Base-by-base conservation (phyloP, 1,140 invertebrate genomes). In the Lerema accius region DNA sequence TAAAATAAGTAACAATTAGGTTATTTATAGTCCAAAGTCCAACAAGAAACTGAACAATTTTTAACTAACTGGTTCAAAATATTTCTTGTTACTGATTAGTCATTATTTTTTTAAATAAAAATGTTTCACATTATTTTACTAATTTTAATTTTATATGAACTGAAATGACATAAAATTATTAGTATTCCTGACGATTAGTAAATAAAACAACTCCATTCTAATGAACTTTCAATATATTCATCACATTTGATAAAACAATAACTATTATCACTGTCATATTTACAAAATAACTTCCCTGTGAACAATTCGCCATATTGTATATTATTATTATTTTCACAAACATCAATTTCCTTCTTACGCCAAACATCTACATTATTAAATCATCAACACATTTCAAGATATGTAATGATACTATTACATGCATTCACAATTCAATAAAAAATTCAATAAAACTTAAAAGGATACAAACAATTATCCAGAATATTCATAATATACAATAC, bases 211-310 rank as follows among this genome's bases (percentile, higher is more conserved):
- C 56, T n/a, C 46, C 65, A 51, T 11, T 72, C 76, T 76, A 76
- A 78, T 76, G 73, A 86, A 88, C 81, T 84, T 84, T 85, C 76
- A 81, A 84, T 85, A 86, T 88, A 86, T 84, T 86, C 78, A 86
- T 80, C 74, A 78, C 78, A 81, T 85, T 86, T 83, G 79, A 79
- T 73, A 86, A 85, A 87, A 88, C 82, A 86, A 84, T 88, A 87
- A 87, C 82, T 85, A 83, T 64, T 76, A 85, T 73, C 59, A 71
- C 71, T 78, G 77, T 59, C 63, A 79, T 86, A 86, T 86, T 82
- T 86, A 86, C 84, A 84, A 73, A 66, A 69, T 55, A 69, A 74
- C 68, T 61, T 48, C 26, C 17, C 45, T 59, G 53, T 50, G 40
- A 32, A 63, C 28, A 51, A 58, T 59, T 65, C 55, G 46, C 50